These are phyloP conservation scores for Pteruthius melanotis DNA, from an alignment of 2,113 vertebrate genomes.

Conservation along the genomic window DNA sequence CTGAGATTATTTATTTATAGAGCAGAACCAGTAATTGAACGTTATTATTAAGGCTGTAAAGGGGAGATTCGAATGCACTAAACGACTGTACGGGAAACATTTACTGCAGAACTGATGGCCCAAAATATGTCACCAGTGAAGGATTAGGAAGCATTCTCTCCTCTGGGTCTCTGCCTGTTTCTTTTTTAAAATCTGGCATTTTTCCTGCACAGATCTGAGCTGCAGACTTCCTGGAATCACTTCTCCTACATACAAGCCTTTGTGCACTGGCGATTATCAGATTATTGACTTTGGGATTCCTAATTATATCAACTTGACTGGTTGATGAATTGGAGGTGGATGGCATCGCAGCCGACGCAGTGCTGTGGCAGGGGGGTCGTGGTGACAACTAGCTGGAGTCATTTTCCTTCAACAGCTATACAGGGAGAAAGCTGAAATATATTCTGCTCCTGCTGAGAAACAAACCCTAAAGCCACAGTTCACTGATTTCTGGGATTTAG, in stretches of 20 bases:
- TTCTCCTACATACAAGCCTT: constrained; percentile 21
- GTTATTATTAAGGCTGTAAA: constrained; percentile 22
- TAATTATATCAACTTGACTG: constrained; percentile 44
- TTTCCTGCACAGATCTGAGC: constrained; percentile 30
- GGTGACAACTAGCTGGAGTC: not conserved
- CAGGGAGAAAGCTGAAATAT: not conserved
- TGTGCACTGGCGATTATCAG: constrained; percentile 40
- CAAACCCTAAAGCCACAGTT: not conserved
- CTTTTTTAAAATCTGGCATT: constrained; percentile 58
- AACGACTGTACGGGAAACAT: constrained; percentile 11
- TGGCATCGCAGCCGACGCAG: not conserved
- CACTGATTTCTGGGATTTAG: not conserved
- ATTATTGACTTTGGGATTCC: constrained; percentile 53
- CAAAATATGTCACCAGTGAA: constrained; percentile 33
- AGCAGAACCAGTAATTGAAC: constrained; percentile 1
- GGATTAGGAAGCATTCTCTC: constrained; percentile 20
- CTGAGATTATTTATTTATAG: constrained; percentile 30
- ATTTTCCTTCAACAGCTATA: not conserved
- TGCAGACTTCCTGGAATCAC: constrained; percentile 43
- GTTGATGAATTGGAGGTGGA: constrained; percentile 46
- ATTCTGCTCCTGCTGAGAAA: constrained; percentile 17
- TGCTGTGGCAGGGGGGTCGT: not conserved
- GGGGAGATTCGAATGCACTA: not conserved
- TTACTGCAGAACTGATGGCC: constrained; percentile 32
- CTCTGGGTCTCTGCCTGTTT: constrained; percentile 44